phyloP scores from a whole-genome alignment of 2,888 invertebrate species.

The Adelphocoris suturalis region DNA sequence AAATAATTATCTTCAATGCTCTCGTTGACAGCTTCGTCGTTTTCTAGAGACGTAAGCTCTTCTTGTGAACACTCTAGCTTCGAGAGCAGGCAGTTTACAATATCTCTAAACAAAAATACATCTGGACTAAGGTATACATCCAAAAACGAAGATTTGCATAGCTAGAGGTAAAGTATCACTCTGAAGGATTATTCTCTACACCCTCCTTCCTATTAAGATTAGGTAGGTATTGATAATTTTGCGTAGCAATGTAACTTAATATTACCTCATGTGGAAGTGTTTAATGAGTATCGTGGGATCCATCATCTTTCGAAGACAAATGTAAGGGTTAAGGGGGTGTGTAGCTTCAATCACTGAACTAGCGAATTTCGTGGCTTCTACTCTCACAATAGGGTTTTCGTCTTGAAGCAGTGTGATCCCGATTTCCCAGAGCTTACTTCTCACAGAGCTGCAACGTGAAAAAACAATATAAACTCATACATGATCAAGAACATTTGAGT shows the following conservation, averaged over 20 bases:
- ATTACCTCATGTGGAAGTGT: constrained; percentile 58
- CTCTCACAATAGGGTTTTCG: constrained; percentile 81
- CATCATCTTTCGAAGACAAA: constrained; percentile 62
- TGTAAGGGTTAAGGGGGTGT: constrained; percentile 58
- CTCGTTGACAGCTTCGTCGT: neutral
- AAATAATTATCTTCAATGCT: constrained; percentile 13
- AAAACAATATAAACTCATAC: neutral
- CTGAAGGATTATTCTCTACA: too few species aligned
- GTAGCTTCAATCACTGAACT: constrained; percentile 39
- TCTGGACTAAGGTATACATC: too few species aligned
- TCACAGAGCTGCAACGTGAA: constrained; percentile 40
- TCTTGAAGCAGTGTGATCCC: constrained; percentile 81
- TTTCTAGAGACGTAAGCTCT: constrained; percentile 44
- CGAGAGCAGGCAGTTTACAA: constrained; percentile 58
- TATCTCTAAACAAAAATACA: constrained; percentile 30
- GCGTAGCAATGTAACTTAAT: too few species aligned
- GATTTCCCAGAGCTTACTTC: constrained; percentile 78
- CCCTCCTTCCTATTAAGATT: too few species aligned
- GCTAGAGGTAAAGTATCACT: too few species aligned
- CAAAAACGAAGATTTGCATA: too few species aligned
- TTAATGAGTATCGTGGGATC: constrained; percentile 61
- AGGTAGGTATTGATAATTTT: too few species aligned
- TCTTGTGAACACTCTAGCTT: constrained; percentile 53
- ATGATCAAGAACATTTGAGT: too few species aligned
- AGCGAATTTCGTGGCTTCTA: constrained; percentile 77